phyloP scores from a whole-genome alignment of 2,888 invertebrate genomes.

The Ceriagrion tenellum region DNA sequence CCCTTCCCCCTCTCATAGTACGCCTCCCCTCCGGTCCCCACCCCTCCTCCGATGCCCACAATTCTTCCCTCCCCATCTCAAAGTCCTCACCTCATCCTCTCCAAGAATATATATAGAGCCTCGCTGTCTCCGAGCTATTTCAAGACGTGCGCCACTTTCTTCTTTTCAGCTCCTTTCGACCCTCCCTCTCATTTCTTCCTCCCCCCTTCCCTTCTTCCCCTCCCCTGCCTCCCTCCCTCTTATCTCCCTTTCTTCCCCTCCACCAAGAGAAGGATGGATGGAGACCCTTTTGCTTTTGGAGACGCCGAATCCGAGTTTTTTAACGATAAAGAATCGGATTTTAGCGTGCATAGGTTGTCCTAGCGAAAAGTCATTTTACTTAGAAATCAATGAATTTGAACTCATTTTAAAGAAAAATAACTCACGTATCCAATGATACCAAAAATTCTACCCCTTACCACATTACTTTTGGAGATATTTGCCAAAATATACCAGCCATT shows the following conservation, averaged over 20 bases:
- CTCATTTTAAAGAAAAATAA: too few species aligned
- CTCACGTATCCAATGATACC: too few species aligned
- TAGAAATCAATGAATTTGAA: too few species aligned
- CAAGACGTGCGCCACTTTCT: constrained; percentile 48
- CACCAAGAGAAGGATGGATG: background rate
- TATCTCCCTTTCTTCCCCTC: background rate
- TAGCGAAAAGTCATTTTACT: too few species aligned
- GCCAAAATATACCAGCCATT: too few species aligned
- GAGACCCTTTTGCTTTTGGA: background rate
- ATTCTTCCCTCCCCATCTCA: background rate
- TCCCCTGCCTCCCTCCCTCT: background rate
- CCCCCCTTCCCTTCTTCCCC: background rate
- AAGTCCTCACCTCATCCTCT: background rate
- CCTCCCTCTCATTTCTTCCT: background rate
- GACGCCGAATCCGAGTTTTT: too few species aligned
- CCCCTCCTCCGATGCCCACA: background rate
- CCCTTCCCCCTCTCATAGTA: background rate
- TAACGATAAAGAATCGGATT: too few species aligned
- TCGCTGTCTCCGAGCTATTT: constrained; percentile 62
- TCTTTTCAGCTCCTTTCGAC: background rate
- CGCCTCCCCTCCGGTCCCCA: background rate
- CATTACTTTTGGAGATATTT: too few species aligned
- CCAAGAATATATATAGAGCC: constrained; percentile 53
- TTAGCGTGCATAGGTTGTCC: too few species aligned
- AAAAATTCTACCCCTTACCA: too few species aligned